These are phyloP conservation scores for Eupithecia pulchellata DNA, from an alignment of 2,888 invertebrate genomes.

Conservation along the genomic window DNA sequence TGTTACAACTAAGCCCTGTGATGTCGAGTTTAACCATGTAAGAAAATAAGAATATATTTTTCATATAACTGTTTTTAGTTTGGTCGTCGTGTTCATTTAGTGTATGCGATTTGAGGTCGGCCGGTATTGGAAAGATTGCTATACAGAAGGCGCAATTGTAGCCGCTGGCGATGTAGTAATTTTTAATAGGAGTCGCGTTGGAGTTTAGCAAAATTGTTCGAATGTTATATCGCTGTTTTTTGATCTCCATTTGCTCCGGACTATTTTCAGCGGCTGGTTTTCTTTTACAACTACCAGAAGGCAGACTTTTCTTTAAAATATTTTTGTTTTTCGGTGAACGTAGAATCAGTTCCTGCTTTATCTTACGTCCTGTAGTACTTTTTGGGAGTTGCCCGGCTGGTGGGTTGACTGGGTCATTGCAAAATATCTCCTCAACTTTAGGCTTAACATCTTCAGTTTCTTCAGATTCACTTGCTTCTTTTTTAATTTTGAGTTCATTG, in stretches of 20 bases:
- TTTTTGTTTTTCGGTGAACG: neutral
- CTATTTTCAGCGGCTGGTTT: neutral
- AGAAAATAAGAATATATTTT: conserved; percentile 21
- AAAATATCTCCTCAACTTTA: neutral
- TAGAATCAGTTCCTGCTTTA: neutral
- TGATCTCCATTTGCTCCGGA: conserved; percentile 1
- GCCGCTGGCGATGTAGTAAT: conserved; percentile 49
- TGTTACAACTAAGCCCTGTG: conserved; percentile 60
- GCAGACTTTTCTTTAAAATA: neutral
- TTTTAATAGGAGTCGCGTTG: conserved; percentile 61
- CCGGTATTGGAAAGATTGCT: conserved; percentile 53
- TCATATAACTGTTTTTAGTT: conserved; percentile 34
- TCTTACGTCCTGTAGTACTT: neutral
- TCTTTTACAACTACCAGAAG: neutral
- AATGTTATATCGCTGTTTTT: conserved; percentile 47
- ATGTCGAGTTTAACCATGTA: conserved; percentile 65
- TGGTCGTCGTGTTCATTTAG: conserved; percentile 42
- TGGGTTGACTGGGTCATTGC: neutral
- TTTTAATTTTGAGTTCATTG: conserved; percentile 20
- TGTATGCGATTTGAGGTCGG: conserved; percentile 61
- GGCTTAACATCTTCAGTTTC: conserved; percentile 10
- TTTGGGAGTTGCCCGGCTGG: neutral
- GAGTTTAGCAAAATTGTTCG: conserved; percentile 48
- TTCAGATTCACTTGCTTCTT: conserved; percentile 10
- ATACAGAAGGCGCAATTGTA: conserved; percentile 64